These are phyloP conservation scores for Heliconius eleuchia DNA, from an alignment of 1,140 invertebrate genomes.

Conservation along the genomic window DNA sequence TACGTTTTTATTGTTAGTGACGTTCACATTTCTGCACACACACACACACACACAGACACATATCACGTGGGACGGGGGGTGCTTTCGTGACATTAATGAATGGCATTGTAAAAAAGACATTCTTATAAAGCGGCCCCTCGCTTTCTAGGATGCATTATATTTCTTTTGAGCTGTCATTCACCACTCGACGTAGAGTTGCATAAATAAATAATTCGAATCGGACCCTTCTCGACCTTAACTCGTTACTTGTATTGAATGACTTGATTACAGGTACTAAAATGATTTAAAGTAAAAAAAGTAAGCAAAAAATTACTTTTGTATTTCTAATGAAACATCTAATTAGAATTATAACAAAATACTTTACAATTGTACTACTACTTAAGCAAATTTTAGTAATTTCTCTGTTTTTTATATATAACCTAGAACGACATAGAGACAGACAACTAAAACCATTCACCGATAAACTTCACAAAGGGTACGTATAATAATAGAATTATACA, in stretches of 20 bases:
- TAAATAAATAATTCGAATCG: slow-evolving; percentile 69
- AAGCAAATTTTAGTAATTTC: no score
- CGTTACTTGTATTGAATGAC: slow-evolving; percentile 42
- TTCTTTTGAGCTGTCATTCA: slow-evolving; percentile 63
- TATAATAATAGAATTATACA: slow-evolving; percentile 30
- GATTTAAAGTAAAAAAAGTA: neutral
- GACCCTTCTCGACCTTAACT: slow-evolving; percentile 50
- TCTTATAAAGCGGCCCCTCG: slow-evolving; percentile 49
- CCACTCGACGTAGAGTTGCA: slow-evolving; percentile 56
- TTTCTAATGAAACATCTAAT: neutral
- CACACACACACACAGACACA: neutral
- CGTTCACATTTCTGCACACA: slow-evolving; percentile 20
- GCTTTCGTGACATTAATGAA: slow-evolving; percentile 50
- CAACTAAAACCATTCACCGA: neutral
- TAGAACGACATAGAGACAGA: neutral
- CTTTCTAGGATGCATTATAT: slow-evolving; percentile 49
- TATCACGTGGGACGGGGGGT: slow-evolving; percentile 29
- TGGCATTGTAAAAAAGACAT: slow-evolving; percentile 55
- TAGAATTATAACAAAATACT: no score
- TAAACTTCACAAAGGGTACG: neutral
- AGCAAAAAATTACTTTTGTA: slow-evolving; percentile 6
- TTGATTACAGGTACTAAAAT: slow-evolving; percentile 23
- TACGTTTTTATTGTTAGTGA: neutral
- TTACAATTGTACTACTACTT: no score
- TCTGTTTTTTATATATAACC: neutral